Evolutionary conservation across 2,797 vertebrate genomes (phyloP), one percentile per base, ranked within the genome.

Genomic region (Mus minutoides): DNA sequence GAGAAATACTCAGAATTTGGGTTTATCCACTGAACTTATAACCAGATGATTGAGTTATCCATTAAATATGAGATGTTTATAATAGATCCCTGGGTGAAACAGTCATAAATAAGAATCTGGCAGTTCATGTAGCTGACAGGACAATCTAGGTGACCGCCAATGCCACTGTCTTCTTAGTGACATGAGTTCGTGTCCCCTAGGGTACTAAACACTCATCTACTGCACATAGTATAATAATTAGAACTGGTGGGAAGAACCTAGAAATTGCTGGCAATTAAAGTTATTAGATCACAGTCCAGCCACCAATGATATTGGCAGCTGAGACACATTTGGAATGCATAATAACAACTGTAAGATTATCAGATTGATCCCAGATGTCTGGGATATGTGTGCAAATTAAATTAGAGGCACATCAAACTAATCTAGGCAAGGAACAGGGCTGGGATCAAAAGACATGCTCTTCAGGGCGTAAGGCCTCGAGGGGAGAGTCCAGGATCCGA

Each of bases 341-440:
- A 43, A 26, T 91, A 56, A 87, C 80, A 67, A 77, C 92, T 95
- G 80, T 46, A 84, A 94, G 88, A 88, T 94, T 71, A 85, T 96
- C 71, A 82, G 60, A 90, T 97, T 96, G 64, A 75, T 94, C 94
- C 60, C 80, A 88, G 90, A 71, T 49, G 56, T 90, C 87, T 49
- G 31, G 85, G 37, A 73, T 88, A 92, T 90, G 43, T 82, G 64
- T 83, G 49, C 84, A 96, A 73, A 64, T 96, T 85, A 58, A 91
- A 88, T 89, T 79, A 93, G 90, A 91, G 58, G 24, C 21, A 12
- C 9, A 64, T 46, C 76, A 31, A 40, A 76, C 46, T 75, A 79
- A 92, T n/a, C 43, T 46, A 34, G 4, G 77, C 84, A 78, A 73
- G 84, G 89, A 46, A 26, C 60, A n/a, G 71, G 29, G 34, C 75